Evolutionary conservation across 2,113 vertebrate genomes (phyloP).

Genomic region (Brachypteracias leptosomus): DNA sequence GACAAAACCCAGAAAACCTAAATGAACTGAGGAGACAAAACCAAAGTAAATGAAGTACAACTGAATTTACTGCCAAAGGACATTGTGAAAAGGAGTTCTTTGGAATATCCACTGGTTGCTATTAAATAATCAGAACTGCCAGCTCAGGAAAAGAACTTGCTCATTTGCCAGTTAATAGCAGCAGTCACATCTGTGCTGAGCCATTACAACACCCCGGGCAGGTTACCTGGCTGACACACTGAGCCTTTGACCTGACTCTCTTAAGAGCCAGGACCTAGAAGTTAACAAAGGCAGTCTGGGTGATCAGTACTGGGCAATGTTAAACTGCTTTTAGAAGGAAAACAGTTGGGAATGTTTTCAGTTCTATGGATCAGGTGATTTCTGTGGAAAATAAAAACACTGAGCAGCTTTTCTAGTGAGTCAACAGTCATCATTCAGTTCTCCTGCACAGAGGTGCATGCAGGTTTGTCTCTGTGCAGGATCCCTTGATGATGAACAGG

Average conservation of each 20-base stretch:
- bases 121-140: not conserved
- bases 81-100: not conserved
- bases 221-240: not conserved
- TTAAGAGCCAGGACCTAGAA: not conserved
- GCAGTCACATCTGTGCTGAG: not conserved
- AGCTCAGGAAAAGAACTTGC: not conserved
- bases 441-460: not conserved
- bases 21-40: not conserved
- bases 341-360: not conserved
- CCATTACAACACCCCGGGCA: rapidly evolving
- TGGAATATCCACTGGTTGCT: not conserved
- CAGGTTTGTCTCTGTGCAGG: not conserved
- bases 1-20: not conserved
- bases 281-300: not conserved
- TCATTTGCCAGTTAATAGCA: not conserved
- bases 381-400: not conserved
- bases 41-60: not conserved
- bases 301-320: not conserved
- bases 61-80: not conserved
- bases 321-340: not conserved
- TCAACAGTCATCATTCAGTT: not conserved
- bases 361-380: not conserved
- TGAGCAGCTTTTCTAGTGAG: not conserved
- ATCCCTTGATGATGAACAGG: not conserved
- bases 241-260: not conserved